Percentiles rank a stretch among this genome's conserved stretches.
These are phyloP conservation scores for Diphyllodes magnificus DNA, from an alignment of 2,113 vertebrate genomes.

Conservation along the genomic window DNA sequence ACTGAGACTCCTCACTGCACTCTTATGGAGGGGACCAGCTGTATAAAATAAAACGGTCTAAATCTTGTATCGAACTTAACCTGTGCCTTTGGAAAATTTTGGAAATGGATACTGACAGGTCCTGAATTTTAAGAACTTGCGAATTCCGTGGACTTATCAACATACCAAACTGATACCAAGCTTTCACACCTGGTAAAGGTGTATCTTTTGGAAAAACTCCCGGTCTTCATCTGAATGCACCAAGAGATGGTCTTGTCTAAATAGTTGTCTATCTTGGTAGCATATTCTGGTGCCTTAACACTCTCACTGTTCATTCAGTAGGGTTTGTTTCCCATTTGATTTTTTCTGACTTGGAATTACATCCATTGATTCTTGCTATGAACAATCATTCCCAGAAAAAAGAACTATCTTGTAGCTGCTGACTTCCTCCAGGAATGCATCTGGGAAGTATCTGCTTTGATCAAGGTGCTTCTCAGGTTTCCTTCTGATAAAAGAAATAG, in stretches of 20 bases:
- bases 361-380: background rate
- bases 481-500: background rate
- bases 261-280: background rate
- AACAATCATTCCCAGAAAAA: background rate
- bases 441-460: background rate
- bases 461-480: background rate
- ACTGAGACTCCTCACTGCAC: background rate
- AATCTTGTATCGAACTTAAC: background rate
- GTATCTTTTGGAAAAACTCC: background rate
- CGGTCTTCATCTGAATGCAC: background rate
- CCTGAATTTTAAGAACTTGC: background rate
- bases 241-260: background rate
- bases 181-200: background rate
- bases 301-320: background rate
- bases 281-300: background rate
- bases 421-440: background rate
- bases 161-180: background rate
- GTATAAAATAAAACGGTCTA: background rate
- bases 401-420: background rate
- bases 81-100: background rate
- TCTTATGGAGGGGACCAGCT: background rate
- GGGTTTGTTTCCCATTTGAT: background rate
- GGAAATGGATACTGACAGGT: background rate
- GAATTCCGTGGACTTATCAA: background rate
- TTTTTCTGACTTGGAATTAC: background rate